phyloP scores from a whole-genome alignment of 2,888 invertebrate species.

The Empis stercorea region DNA sequence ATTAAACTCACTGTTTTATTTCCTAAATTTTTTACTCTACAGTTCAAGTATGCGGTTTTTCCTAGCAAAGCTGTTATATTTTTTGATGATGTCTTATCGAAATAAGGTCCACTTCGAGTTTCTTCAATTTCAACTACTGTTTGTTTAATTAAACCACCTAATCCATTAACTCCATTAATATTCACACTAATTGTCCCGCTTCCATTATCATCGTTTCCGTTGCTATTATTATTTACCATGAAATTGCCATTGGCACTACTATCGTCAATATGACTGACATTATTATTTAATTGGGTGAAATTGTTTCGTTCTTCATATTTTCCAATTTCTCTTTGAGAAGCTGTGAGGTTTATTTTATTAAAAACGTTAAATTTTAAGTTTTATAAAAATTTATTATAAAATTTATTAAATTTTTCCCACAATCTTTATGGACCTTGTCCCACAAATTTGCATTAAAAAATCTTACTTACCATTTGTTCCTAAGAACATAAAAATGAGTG shows the following conservation, averaged over 20 bases:
- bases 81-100: conserved; percentile 59
- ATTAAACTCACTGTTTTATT: conserved; percentile 76
- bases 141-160: conserved; percentile 14
- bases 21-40: conserved; percentile 78
- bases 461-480: not conserved
- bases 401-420: no score
- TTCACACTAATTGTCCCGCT: not conserved
- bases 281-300: not conserved
- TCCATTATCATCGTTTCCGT: not conserved
- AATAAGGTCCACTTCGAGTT: conserved; percentile 56
- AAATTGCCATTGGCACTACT: not conserved
- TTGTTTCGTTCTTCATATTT: not conserved
- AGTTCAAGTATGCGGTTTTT: conserved; percentile 80
- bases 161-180: not conserved
- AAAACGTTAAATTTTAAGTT: no score
- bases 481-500: not conserved
- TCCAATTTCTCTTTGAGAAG: not conserved
- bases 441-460: not conserved
- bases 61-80: conserved; percentile 72
- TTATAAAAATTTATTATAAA: no score
- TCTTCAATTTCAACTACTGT: conserved; percentile 32
- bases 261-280: not conserved
- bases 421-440: no score
- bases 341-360: not conserved
- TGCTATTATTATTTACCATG: not conserved